A percentile compares a stretch with the other conserved stretches of the same genome.
Evolutionary conservation across 2,888 invertebrate species (phyloP).

Genomic region (Trichopria drosophilae): DNA sequence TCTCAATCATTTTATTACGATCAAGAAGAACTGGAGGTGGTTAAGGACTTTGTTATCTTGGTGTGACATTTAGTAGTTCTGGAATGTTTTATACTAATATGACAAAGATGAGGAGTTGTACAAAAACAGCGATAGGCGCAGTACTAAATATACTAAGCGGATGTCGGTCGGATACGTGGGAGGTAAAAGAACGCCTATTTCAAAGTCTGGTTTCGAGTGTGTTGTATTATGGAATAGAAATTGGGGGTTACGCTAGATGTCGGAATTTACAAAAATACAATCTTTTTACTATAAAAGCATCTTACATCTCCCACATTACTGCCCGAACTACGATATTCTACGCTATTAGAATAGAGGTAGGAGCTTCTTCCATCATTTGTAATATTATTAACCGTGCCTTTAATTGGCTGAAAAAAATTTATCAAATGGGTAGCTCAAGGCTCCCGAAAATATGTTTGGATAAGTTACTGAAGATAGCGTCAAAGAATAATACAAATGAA

Average conservation of each 20-base stretch:
- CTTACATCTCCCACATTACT: background rate
- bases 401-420: background rate
- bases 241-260: background rate
- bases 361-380: background rate
- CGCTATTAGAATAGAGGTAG: background rate
- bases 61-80: background rate
- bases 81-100: no score
- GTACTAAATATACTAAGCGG: no score
- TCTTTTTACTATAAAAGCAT: background rate
- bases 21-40: background rate
- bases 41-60: background rate
- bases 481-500: background rate
- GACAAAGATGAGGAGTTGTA: no score
- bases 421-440: background rate
- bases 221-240: background rate
- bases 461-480: background rate
- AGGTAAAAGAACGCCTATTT: background rate
- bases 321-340: conserved; percentile 1
- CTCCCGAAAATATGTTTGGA: background rate
- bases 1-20: background rate
- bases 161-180: background rate
- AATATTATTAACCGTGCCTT: background rate
- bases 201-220: background rate
- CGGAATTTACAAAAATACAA: background rate
- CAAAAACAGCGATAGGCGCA: no score